Base-by-base conservation (phyloP, 2,888 invertebrate genomes). In the Phaedon cochleariae region DNA sequence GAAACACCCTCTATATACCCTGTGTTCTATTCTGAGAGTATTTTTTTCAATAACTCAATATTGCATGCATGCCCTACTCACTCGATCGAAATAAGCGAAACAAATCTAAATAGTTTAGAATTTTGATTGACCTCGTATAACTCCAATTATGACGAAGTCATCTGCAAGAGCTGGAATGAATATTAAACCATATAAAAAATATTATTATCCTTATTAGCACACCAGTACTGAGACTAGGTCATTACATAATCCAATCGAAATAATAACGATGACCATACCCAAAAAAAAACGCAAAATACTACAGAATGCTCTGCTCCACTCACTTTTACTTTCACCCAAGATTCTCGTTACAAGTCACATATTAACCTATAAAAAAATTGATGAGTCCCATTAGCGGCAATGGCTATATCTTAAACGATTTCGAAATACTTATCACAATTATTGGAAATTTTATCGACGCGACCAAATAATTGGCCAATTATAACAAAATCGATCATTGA, bases 251-350 rank as follows among this genome's bases (percentile, higher is more conserved):
- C 12, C 45, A 17, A 15, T 55, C 21, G 1, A 17, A 57, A 57
- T 26, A 22, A 45, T 57, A 4, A 45, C 41, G 57, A 45, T 57
- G 57, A 45, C 46, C 26, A 45, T 22, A 21, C 22, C 46, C 26
- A 45, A 22, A 21, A n/a, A 55, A 55, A 41, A 55, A 20, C 20
- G 31, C 18, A 5, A 2, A 26, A n/a, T 12, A 4, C 20, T 26
- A 37, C 0, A 37, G 41, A 55, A 29, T 45, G n/a, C 17, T 45
- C 37, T 26, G 29, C 26, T 57, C 57, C 45, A 37, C 15, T 41
- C 41, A 55, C 55, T 57, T 45, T 57, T 29, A 57, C 57, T 57
- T 57, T 57, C 57, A 57, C 57, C 6, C 22, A n/a, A 26, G 46
- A 18, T 18, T 26, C 57, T 34, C 31, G 10, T 26, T 26, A n/a